Percentiles rank a stretch among this genome's conserved stretches.
phyloP scores from a whole-genome alignment of 2,797 vertebrate species.

The Sarcoramphus papa region DNA sequence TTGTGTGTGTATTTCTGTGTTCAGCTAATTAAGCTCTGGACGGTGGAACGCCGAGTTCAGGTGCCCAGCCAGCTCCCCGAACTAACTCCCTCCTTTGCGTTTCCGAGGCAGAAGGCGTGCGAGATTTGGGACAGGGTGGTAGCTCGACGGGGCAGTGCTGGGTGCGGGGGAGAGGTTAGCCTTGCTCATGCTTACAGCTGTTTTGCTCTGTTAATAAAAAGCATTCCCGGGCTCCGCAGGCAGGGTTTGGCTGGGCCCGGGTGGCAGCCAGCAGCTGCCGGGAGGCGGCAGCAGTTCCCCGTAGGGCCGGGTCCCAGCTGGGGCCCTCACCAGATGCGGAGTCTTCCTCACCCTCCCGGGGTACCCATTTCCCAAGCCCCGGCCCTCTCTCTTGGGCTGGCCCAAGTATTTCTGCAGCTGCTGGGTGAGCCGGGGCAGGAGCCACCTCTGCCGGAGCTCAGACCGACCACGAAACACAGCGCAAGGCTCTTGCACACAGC shows the following conservation, averaged over 20 bases:
- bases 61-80: not conserved
- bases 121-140: not conserved
- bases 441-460: not conserved
- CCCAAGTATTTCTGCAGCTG: not conserved
- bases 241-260: not conserved
- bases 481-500: not conserved
- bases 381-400: not conserved
- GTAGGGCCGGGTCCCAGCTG: not conserved
- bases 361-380: not conserved
- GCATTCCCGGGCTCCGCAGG: not conserved
- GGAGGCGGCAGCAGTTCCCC: not conserved
- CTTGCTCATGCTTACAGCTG: not conserved
- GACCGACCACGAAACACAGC: fast-evolving
- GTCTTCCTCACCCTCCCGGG: not conserved
- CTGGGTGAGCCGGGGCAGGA: not conserved
- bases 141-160: not conserved
- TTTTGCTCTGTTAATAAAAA: not conserved
- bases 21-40: not conserved
- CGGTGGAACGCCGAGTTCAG: fast-evolving
- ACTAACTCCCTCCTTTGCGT: not conserved
- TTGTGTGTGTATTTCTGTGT: not conserved
- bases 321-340: not conserved
- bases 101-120: not conserved
- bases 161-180: not conserved
- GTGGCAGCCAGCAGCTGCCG: not conserved